These are phyloP conservation scores for Rhagologus leucostigma DNA, from an alignment of 2,113 vertebrate genomes.

Conservation along the genomic window DNA sequence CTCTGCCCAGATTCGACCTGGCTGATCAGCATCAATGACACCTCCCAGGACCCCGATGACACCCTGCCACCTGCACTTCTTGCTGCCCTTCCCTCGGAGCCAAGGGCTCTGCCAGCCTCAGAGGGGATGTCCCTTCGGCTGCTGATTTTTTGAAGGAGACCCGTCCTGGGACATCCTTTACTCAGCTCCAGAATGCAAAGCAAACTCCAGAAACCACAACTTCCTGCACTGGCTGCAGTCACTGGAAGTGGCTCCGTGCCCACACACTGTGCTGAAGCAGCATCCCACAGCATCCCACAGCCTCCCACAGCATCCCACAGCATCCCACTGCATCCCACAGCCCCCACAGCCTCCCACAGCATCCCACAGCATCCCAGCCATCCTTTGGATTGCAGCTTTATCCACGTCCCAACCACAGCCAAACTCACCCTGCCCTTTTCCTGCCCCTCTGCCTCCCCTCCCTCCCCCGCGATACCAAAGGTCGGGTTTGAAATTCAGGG, in stretches of 20 bases:
- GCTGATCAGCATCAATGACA: neutral
- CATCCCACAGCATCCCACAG: neutral
- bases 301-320: no score
- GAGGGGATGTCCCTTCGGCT: no score
- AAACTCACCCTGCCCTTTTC: neutral
- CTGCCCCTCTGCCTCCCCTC: neutral
- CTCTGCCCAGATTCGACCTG: neutral
- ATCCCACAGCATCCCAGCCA: neutral
- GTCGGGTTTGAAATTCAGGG: slow-evolving; percentile 62
- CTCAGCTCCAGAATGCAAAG: neutral
- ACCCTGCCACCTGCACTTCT: neutral
- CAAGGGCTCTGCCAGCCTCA: neutral
- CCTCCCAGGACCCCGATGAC: neutral
- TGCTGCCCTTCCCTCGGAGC: neutral
- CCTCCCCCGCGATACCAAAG: neutral
- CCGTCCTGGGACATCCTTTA: neutral
- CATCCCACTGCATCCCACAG: neutral
- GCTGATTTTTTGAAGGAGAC: neutral
- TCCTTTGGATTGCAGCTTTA: neutral
- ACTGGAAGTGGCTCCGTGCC: fast-evolving
- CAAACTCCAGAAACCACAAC: neutral
- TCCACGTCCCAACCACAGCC: neutral
- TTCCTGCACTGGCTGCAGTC: fast-evolving
- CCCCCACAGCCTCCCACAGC: neutral
- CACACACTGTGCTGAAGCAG: neutral